Evolutionary conservation across 2,888 invertebrate genomes (phyloP).

Genomic region (Panopea generosa): DNA sequence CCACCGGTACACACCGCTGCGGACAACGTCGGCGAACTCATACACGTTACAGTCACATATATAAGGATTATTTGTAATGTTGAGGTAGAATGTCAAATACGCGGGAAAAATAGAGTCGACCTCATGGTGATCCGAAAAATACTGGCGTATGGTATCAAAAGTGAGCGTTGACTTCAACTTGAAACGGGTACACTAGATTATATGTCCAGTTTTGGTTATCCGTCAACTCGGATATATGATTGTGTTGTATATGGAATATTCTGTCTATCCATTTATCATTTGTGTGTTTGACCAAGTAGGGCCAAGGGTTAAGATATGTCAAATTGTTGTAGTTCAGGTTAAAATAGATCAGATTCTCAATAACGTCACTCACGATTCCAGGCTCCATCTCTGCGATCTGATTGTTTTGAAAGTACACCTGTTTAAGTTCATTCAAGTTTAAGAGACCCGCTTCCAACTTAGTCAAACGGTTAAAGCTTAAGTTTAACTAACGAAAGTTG

Average conservation of each 20-base stretch:
- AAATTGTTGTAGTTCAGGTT: conserved; percentile 55
- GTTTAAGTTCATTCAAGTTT: conserved; percentile 28
- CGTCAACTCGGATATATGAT: conserved; percentile 44
- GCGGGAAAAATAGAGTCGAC: neutral
- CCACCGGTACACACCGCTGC: conserved; percentile 50
- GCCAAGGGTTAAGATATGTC: conserved; percentile 64
- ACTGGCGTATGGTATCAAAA: conserved; percentile 14
- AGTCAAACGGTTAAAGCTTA: conserved; percentile 34
- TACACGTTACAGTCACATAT: conserved; percentile 61
- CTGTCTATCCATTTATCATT: conserved; percentile 18
- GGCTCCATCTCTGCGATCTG: conserved; percentile 56
- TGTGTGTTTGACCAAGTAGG: conserved; percentile 46
- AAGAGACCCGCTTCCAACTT: conserved; percentile 24
- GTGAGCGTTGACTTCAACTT: conserved; percentile 31
- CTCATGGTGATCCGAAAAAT: conserved; percentile 5
- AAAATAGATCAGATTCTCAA: conserved; percentile 33
- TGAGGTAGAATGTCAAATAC: conserved; percentile 39
- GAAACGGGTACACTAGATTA: conserved; percentile 52
- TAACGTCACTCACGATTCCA: conserved; percentile 49
- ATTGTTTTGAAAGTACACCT: conserved; percentile 48
- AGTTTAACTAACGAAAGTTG: conserved; percentile 45
- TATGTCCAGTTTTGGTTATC: conserved; percentile 63
- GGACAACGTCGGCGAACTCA: conserved; percentile 23
- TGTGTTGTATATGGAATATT: conserved; percentile 50
- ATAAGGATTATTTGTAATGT: conserved; percentile 55